A percentile compares a stretch with the other conserved stretches of the same genome.
Conservation (phyloP, 2,113 vertebrate species). For the Larimichthys polyactis region DNA sequence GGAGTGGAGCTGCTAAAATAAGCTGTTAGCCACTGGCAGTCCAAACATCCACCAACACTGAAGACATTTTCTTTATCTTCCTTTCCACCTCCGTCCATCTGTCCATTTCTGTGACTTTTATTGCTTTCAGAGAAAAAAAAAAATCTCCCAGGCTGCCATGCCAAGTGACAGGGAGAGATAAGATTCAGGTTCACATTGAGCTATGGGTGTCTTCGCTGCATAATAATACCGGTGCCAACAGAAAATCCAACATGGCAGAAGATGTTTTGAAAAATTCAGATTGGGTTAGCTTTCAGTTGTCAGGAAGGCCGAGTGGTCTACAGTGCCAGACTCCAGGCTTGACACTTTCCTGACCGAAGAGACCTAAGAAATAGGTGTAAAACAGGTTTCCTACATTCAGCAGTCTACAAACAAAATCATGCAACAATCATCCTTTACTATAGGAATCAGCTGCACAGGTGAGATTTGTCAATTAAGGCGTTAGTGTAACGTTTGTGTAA, state of each 20-base stretch:
- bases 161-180: neutral
- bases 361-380: neutral
- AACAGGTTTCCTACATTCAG: neutral
- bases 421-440: neutral
- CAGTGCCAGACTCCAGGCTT: slow-evolving; percentile 67
- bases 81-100: slow-evolving; percentile 4
- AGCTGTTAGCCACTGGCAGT: slow-evolving; percentile 66
- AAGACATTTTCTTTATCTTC: slow-evolving; percentile 45
- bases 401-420: neutral
- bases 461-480: neutral
- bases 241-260: neutral
- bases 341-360: too few relatives aligned
- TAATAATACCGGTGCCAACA: neutral
- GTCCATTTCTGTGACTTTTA: slow-evolving; percentile 38
- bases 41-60: slow-evolving; percentile 59
- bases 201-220: neutral
- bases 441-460: neutral
- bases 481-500: too few relatives aligned
- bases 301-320: slow-evolving; percentile 80
- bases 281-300: neutral
- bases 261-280: neutral
- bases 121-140: neutral
- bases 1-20: slow-evolving; percentile 67
- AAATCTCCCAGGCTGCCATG: neutral
- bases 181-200: neutral